Evolutionary conservation across 2,113 vertebrate species (phyloP).

Genomic region (Myotis yumanensis): DNA sequence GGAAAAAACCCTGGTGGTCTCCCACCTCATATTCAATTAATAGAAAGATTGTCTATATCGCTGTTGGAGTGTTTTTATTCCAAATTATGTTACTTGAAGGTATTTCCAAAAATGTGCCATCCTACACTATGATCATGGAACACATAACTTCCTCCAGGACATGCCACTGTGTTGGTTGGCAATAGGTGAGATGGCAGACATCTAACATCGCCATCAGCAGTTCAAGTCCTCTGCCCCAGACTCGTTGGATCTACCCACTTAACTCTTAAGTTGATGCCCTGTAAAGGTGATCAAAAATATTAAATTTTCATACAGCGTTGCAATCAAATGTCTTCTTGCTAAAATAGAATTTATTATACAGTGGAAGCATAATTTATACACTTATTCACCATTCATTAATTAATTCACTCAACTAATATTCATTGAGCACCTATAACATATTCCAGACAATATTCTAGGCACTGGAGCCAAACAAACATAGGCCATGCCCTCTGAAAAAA

Average conservation of each 20-base stretch:
- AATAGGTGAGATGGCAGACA: background rate
- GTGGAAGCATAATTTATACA: background rate
- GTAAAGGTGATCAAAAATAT: background rate
- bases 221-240: background rate
- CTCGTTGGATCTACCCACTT: background rate
- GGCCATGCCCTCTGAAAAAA: background rate
- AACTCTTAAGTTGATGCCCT: background rate
- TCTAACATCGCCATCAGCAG: background rate
- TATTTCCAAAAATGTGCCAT: background rate
- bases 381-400: background rate
- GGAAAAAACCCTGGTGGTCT: background rate
- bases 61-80: background rate
- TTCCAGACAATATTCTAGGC: background rate
- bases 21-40: background rate
- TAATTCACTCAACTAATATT: background rate
- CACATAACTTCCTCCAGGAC: background rate
- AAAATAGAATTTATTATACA: background rate
- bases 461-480: background rate
- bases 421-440: background rate
- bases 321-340: slow-evolving; percentile 11
- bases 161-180: background rate
- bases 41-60: background rate
- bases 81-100: slow-evolving; percentile 31
- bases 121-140: background rate
- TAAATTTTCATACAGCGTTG: background rate